A percentile compares a stretch with the other conserved stretches of the same genome.
These are phyloP conservation scores for Ctenoplectra terminalis DNA, from an alignment of 1,140 invertebrate genomes.

Conservation along the genomic window DNA sequence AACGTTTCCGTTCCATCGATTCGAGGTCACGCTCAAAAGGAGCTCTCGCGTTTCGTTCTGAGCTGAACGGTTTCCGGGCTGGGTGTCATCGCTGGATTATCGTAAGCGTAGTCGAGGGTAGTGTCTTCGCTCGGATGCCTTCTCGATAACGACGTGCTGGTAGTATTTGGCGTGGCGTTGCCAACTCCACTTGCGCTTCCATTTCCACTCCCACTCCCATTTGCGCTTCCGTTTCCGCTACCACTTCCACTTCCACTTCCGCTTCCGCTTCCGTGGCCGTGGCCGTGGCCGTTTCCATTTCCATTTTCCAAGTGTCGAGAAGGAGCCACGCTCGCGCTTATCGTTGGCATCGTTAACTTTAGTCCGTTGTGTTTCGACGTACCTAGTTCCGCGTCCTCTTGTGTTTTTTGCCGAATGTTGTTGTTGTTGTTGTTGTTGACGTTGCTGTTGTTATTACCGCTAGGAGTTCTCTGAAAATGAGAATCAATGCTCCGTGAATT, in stretches of 20 bases:
- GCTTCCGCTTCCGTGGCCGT: constrained; percentile 73
- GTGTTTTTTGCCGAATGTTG: constrained; percentile 63
- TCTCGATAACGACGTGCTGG: constrained; percentile 83
- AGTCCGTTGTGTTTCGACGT: constrained; percentile 64
- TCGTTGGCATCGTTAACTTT: constrained; percentile 78
- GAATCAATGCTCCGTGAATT: no score
- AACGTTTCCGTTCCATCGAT: no score
- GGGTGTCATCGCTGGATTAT: constrained; percentile 87
- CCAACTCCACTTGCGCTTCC: no score
- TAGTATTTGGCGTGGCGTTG: constrained; percentile 83
- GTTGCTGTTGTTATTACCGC: neutral
- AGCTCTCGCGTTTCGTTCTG: constrained; percentile 77
- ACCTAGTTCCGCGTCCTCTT: constrained; percentile 70
- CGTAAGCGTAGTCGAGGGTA: constrained; percentile 87
- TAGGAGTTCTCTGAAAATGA: neutral
- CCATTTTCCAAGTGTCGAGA: constrained; percentile 15
- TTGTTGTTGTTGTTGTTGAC: neutral
- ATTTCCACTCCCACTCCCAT: constrained; percentile 67
- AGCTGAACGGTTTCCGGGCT: constrained; percentile 81
- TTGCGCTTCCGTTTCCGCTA: constrained; percentile 43
- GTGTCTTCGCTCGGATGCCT: constrained; percentile 87
- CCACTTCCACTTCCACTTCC: constrained; percentile 62
- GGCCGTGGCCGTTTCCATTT: constrained; percentile 1
- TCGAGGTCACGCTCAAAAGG: constrained; percentile 65
- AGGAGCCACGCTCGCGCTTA: constrained; percentile 73